phyloP scores from a whole-genome alignment of 1,140 invertebrate species.

The Meloidogyne hapla region DNA sequence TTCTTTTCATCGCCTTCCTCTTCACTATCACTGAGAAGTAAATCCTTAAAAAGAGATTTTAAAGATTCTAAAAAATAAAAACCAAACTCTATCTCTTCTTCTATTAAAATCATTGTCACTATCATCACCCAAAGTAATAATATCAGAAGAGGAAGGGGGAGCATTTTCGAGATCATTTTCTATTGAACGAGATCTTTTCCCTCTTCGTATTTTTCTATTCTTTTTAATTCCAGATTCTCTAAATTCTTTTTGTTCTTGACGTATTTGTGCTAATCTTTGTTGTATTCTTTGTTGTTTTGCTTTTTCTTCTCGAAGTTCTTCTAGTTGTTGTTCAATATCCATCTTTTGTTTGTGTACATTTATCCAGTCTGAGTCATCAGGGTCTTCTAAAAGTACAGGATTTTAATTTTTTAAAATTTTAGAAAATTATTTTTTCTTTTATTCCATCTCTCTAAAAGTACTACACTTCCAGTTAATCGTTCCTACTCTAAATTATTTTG shows the following conservation, averaged over 20 bases:
- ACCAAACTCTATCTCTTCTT: not conserved
- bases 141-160: not conserved
- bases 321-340: slow-evolving; percentile 43
- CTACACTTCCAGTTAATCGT: not conserved
- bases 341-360: slow-evolving; percentile 48
- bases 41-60: slow-evolving; percentile 28
- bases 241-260: not conserved
- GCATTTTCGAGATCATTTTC: not conserved
- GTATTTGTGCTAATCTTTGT: not conserved
- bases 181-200: not conserved
- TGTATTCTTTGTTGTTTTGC: slow-evolving; percentile 15
- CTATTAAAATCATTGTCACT: not conserved
- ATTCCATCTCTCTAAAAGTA: not conserved
- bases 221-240: not conserved
- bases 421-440: slow-evolving; percentile 1
- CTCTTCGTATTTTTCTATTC: not conserved
- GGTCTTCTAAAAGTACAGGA: slow-evolving; percentile 33
- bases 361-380: slow-evolving; percentile 62
- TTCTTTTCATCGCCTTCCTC: slow-evolving; percentile 13
- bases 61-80: not conserved
- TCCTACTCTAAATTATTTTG: not conserved
- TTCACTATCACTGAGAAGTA: slow-evolving; percentile 32
- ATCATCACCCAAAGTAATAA: not conserved
- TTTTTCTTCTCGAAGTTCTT: slow-evolving; percentile 23
- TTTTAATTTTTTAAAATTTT: slow-evolving; percentile 18